Evolutionary conservation across 2,797 vertebrate species (phyloP).

Genomic region (Protonibea diacanthus): DNA sequence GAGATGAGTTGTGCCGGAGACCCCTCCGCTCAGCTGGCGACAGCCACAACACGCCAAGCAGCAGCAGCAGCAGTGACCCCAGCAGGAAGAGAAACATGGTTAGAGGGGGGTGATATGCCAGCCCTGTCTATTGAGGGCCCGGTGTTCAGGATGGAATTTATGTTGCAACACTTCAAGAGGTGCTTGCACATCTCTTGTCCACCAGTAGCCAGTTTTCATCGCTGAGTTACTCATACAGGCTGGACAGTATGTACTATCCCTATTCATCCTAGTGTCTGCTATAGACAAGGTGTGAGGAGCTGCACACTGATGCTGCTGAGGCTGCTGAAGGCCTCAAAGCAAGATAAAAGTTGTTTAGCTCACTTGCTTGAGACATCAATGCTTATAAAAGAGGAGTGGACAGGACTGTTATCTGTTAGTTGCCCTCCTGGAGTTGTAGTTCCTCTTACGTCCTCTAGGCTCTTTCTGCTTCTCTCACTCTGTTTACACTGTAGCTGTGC

Average conservation of each 20-base stretch:
- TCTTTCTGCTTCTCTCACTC: too few species aligned
- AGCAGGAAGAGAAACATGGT: constrained; percentile 83
- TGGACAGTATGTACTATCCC: neutral
- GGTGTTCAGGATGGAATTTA: neutral
- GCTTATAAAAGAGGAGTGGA: too few species aligned
- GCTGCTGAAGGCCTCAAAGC: too few species aligned
- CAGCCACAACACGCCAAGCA: constrained; percentile 20
- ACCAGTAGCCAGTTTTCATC: neutral
- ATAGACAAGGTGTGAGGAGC: too few species aligned
- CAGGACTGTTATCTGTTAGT: too few species aligned
- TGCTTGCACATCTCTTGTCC: neutral
- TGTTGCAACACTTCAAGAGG: neutral
- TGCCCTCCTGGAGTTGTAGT: too few species aligned
- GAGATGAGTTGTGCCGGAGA: constrained; percentile 66
- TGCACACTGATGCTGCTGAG: too few species aligned
- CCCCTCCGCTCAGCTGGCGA: constrained; percentile 65
- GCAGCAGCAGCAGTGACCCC: constrained; percentile 49
- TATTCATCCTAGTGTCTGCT: too few species aligned
- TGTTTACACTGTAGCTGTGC: too few species aligned
- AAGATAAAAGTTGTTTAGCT: too few species aligned
- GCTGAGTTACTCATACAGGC: neutral
- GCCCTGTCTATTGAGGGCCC: neutral
- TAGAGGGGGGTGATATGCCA: constrained; percentile 5
- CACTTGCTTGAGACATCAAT: too few species aligned
- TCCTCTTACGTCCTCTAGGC: too few species aligned